Conservation (phyloP, 92 coral and sea anemone genomes). For the Porites divaricata region DNA sequence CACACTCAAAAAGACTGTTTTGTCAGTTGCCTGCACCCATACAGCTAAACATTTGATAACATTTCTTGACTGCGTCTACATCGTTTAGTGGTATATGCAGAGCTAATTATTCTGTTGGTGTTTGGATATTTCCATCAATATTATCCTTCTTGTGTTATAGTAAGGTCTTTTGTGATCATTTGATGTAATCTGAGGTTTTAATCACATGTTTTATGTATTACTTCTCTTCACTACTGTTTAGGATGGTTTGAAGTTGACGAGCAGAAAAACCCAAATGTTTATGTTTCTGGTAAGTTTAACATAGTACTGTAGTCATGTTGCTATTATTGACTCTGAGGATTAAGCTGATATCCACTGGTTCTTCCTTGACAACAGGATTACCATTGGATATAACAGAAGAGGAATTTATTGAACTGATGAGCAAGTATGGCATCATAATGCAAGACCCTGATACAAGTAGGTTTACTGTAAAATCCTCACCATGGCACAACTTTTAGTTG, state of each 20-base stretch:
- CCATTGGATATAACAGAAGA: slow-evolving; percentile 90
- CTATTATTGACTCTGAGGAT: too few relatives aligned
- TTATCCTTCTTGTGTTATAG: background rate
- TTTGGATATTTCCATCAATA: too few relatives aligned
- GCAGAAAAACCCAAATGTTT: slow-evolving; percentile 88
- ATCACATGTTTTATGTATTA: background rate
- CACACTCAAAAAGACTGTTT: too few relatives aligned
- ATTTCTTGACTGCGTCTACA: too few relatives aligned
- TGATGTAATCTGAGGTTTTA: background rate
- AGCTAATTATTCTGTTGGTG: too few relatives aligned
- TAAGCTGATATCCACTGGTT: too few relatives aligned
- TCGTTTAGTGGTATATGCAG: too few relatives aligned
- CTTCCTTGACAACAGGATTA: slow-evolving; percentile 60
- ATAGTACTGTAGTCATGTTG: background rate
- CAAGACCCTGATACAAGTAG: slow-evolving; percentile 92
- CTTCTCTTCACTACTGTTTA: slow-evolving; percentile 12
- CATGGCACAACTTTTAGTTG: too few relatives aligned
- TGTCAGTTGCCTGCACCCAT: too few relatives aligned
- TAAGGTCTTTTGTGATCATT: background rate
- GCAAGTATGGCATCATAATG: slow-evolving; percentile 96
- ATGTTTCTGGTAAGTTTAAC: slow-evolving; percentile 80
- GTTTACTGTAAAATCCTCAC: background rate
- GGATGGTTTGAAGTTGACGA: slow-evolving; percentile 97
- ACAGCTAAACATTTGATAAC: too few relatives aligned
- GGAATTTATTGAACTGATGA: slow-evolving; percentile 91